Conservation (phyloP, 2,888 invertebrate genomes). For the Pyrgus malvae region DNA sequence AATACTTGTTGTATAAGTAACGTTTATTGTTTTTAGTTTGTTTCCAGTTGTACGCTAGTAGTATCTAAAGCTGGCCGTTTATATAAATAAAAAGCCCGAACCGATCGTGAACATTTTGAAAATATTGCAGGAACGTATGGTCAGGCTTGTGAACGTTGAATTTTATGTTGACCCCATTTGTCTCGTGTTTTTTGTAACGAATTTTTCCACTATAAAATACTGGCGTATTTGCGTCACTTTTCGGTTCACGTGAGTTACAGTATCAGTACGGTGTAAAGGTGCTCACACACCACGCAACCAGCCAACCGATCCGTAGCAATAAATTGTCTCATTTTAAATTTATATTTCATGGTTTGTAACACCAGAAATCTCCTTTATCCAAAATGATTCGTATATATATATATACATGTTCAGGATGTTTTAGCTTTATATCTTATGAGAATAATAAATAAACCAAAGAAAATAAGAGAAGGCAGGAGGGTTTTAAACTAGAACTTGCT, state of each 20-base stretch:
- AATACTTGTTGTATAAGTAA: no score
- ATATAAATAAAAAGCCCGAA: slow-evolving; percentile 21
- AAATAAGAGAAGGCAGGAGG: no score
- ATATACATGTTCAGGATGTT: no score
- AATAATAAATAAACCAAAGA: no score
- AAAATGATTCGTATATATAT: no score
- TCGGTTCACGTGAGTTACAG: slow-evolving; percentile 2
- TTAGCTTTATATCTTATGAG: no score
- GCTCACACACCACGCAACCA: background rate
- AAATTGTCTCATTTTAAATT: no score
- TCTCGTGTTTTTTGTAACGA: slow-evolving; percentile 23
- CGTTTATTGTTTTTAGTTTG: background rate
- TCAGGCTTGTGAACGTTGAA: slow-evolving; percentile 13
- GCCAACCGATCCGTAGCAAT: background rate
- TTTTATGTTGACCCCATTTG: slow-evolving; percentile 21
- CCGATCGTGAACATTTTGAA: slow-evolving; percentile 21
- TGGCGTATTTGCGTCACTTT: slow-evolving; percentile 15
- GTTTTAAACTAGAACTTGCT: no score
- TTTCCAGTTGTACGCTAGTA: background rate
- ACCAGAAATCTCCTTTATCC: no score
- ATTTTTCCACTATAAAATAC: slow-evolving; percentile 17
- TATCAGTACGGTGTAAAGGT: slow-evolving; percentile 2
- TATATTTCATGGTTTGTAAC: no score
- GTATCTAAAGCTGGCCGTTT: slow-evolving; percentile 14
- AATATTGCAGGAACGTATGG: slow-evolving; percentile 21